Evolutionary conservation across 2,888 invertebrate genomes (phyloP).

Genomic region (Metellina segmentata): DNA sequence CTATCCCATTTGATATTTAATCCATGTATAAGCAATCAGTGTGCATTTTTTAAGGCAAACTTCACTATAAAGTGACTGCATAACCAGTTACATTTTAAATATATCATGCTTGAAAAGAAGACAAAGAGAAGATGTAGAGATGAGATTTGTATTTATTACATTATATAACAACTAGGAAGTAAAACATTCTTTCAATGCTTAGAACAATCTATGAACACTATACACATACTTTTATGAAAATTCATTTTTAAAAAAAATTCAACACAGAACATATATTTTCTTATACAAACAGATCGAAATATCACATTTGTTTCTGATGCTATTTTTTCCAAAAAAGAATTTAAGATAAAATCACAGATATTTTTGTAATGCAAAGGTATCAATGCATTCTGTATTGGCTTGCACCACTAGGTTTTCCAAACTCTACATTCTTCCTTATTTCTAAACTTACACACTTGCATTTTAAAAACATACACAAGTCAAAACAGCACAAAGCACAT

Average conservation of each 20-base stretch:
- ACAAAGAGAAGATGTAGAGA: slow-evolving; percentile 42
- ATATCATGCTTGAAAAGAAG: neutral
- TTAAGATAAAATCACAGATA: slow-evolving; percentile 76
- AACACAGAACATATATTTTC: slow-evolving; percentile 77
- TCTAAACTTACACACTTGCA: slow-evolving; percentile 27
- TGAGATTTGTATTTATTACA: slow-evolving; percentile 76
- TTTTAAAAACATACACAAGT: slow-evolving; percentile 20
- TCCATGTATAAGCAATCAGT: too few relatives aligned
- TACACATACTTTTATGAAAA: slow-evolving; percentile 76
- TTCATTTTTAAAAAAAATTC: slow-evolving; percentile 75
- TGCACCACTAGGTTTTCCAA: slow-evolving; percentile 62
- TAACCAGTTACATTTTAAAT: too few relatives aligned
- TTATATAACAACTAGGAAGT: slow-evolving; percentile 75
- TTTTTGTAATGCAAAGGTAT: slow-evolving; percentile 73
- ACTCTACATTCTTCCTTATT: slow-evolving; percentile 75
- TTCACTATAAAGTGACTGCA: too few relatives aligned
- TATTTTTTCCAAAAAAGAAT: slow-evolving; percentile 71
- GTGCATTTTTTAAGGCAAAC: too few relatives aligned
- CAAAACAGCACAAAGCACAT: neutral
- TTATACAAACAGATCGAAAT: slow-evolving; percentile 76
- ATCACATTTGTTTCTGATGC: slow-evolving; percentile 76
- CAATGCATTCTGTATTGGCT: slow-evolving; percentile 63
- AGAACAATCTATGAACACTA: slow-evolving; percentile 77
- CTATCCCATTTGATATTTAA: too few relatives aligned
- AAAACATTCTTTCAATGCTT: slow-evolving; percentile 74